A percentile compares a stretch with the other conserved stretches of the same genome.
Evolutionary conservation across 2,797 vertebrate genomes (phyloP).

Genomic region (Gephyroberyx darwinii): DNA sequence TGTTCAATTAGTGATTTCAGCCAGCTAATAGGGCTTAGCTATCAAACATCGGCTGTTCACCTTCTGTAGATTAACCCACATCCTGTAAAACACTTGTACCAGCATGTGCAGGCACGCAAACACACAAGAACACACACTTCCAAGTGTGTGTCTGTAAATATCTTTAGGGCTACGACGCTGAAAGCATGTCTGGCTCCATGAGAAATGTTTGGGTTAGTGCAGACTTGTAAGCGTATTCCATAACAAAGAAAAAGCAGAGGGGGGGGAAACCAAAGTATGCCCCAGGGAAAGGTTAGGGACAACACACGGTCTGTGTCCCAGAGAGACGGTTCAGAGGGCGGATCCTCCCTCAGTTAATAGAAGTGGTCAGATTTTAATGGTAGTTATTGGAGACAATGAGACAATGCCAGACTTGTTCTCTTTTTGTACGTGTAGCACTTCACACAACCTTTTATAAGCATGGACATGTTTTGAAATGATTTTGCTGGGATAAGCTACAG

Average conservation of each 20-base stretch:
- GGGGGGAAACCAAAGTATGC: slow-evolving; percentile 2
- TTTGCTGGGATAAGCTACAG: not conserved
- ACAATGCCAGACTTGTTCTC: not conserved
- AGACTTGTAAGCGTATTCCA: slow-evolving; percentile 33
- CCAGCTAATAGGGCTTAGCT: slow-evolving; percentile 67
- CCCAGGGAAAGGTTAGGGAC: slow-evolving; percentile 11
- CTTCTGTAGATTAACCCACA: slow-evolving; percentile 72
- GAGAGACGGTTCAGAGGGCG: not conserved
- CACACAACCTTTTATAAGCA: too few relatives aligned
- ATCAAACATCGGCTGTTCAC: slow-evolving; percentile 68
- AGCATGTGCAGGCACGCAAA: slow-evolving; percentile 34
- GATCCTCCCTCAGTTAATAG: not conserved
- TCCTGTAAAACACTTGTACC: slow-evolving; percentile 55
- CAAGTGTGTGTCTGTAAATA: slow-evolving; percentile 15
- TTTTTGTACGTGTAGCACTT: not conserved
- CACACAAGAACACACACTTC: slow-evolving; percentile 1
- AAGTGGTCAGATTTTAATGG: not conserved
- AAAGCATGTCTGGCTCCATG: slow-evolving; percentile 46
- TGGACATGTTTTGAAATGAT: not conserved
- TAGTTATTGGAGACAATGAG: not conserved
- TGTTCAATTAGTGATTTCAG: slow-evolving; percentile 56
- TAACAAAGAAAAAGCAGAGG: slow-evolving; percentile 14
- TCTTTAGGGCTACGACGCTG: slow-evolving; percentile 39
- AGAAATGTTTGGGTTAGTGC: slow-evolving; percentile 51
- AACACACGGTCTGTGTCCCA: not conserved